Conservation (phyloP, 2,888 invertebrate species). For the Noctua janthina region DNA sequence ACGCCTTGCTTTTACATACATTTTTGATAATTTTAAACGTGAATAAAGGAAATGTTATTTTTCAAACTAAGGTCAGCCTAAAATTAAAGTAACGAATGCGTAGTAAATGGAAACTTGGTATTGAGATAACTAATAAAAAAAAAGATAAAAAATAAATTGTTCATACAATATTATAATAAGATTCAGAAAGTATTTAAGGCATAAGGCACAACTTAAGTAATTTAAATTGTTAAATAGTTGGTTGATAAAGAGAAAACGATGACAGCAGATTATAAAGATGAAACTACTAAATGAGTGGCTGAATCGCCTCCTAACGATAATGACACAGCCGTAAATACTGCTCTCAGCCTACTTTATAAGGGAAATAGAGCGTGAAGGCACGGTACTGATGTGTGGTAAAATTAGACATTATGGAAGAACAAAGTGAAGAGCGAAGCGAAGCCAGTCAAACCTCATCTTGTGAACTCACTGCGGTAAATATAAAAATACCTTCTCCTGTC, state of each 20-base stretch:
- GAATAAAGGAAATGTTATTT: background rate
- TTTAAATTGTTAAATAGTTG: background rate
- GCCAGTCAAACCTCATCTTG: background rate
- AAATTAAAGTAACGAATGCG: background rate
- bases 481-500: background rate
- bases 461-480: background rate
- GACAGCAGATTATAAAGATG: background rate
- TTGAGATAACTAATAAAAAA: background rate
- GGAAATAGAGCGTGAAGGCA: slow-evolving; percentile 48
- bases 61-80: background rate
- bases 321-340: slow-evolving; percentile 11
- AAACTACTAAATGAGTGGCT: background rate
- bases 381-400: slow-evolving; percentile 18
- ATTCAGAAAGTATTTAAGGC: background rate
- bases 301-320: background rate
- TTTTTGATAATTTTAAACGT: slow-evolving; percentile 7
- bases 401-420: slow-evolving; percentile 20
- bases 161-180: background rate
- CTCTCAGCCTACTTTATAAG: slow-evolving; percentile 36
- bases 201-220: background rate
- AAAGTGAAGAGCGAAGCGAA: background rate
- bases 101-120: background rate
- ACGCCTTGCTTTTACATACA: background rate
- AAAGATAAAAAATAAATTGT: background rate
- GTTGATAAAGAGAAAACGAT: background rate